Percentiles rank a stretch among this genome's conserved stretches.
phyloP scores from a whole-genome alignment of 2,888 invertebrate species.

The Dryobotodes eremita region DNA sequence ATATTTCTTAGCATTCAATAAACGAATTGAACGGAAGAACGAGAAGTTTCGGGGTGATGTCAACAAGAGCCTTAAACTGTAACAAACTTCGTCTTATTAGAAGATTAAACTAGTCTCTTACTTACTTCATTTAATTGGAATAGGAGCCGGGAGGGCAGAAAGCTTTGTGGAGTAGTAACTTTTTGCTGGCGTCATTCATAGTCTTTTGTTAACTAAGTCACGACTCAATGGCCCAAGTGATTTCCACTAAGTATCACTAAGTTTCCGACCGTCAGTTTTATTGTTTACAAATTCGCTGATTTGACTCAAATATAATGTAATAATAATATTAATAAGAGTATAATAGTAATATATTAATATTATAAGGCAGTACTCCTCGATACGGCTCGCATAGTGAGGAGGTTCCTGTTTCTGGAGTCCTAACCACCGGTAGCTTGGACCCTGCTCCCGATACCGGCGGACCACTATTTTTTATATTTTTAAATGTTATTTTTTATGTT shows the following conservation, averaged over 20 bases:
- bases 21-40: conserved; percentile 40
- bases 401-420: too few species aligned
- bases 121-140: conserved; percentile 55
- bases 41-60: conserved; percentile 42
- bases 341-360: too few species aligned
- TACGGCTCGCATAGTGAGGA: too few species aligned
- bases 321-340: too few species aligned
- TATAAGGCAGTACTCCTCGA: too few species aligned
- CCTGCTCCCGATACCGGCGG: too few species aligned
- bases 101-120: conserved; percentile 21
- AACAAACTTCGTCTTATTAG: conserved; percentile 55
- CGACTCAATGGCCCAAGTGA: conserved; percentile 10
- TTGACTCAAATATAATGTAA: not conserved
- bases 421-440: too few species aligned
- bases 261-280: conserved; percentile 2
- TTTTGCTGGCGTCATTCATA: conserved; percentile 42
- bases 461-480: too few species aligned
- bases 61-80: conserved; percentile 60
- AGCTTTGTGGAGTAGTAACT: conserved; percentile 42
- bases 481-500: too few species aligned
- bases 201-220: conserved; percentile 29
- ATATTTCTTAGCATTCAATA: conserved; percentile 14
- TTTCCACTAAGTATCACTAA: conserved; percentile 19
- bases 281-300: not conserved
- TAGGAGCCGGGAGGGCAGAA: conserved; percentile 35